Evolutionary conservation across 1,140 invertebrate genomes (phyloP).

Genomic region (Drosophila dunni): DNA sequence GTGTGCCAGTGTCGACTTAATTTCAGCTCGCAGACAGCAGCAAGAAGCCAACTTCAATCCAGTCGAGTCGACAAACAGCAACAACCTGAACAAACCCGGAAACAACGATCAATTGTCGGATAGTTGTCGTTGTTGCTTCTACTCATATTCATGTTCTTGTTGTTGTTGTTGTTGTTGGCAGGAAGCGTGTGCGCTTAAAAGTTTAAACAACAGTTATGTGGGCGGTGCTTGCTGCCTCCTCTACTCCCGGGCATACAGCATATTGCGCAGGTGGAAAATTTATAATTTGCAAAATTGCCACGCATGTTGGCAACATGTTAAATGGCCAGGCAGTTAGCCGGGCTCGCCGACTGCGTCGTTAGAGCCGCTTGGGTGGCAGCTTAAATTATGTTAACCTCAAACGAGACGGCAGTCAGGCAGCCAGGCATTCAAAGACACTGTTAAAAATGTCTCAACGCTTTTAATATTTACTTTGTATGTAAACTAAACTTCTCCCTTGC

Average conservation of each 20-base stretch:
- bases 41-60: slow-evolving; percentile 32
- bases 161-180: slow-evolving; percentile 41
- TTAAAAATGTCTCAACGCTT: too few species aligned
- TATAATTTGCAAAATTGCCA: slow-evolving; percentile 80
- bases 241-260: slow-evolving; percentile 46
- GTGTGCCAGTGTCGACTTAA: slow-evolving; percentile 71
- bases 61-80: slow-evolving; percentile 7
- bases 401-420: slow-evolving; percentile 61
- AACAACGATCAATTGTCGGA: slow-evolving; percentile 78
- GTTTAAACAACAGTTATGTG: slow-evolving; percentile 63
- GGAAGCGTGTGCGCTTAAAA: slow-evolving; percentile 75
- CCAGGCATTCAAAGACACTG: slow-evolving; percentile 9
- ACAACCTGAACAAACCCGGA: slow-evolving; percentile 51
- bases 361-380: slow-evolving; percentile 49
- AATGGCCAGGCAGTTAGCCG: slow-evolving; percentile 65
- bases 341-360: slow-evolving; percentile 36
- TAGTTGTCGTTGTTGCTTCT: slow-evolving; percentile 46
- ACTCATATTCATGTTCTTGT: background rate
- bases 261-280: slow-evolving; percentile 80
- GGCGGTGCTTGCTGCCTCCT: background rate
- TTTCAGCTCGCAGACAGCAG: slow-evolving; percentile 43
- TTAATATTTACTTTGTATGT: too few species aligned
- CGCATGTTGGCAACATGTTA: slow-evolving; percentile 78
- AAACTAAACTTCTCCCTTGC: too few species aligned
- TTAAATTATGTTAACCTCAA: slow-evolving; percentile 84